These are phyloP conservation scores for Neoarius graeffei DNA, from an alignment of 2,113 vertebrate species.

Conservation along the genomic window DNA sequence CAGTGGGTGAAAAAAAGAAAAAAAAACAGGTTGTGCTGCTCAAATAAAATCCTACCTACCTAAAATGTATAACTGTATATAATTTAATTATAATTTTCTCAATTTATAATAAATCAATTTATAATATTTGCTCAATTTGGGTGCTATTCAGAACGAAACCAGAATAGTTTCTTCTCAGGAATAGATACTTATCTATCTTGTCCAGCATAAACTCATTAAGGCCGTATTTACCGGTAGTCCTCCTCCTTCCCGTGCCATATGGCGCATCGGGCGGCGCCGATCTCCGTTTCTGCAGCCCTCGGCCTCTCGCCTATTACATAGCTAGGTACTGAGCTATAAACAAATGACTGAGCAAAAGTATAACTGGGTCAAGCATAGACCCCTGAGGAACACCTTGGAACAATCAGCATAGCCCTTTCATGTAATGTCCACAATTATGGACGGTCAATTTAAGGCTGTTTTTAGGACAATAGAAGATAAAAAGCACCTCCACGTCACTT, in stretches of 20 bases:
- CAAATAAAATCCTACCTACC: background rate
- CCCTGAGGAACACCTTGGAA: background rate
- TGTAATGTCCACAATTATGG: no score
- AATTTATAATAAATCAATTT: background rate
- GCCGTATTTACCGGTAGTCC: background rate
- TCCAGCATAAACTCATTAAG: background rate
- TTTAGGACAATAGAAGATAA: no score
- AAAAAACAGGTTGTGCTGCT: background rate
- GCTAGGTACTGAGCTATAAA: background rate
- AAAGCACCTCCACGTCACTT: no score
- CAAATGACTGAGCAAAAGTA: background rate
- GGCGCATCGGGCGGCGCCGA: no score
- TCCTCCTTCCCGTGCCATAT: no score
- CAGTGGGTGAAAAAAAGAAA: no score
- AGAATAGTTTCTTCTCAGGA: background rate
- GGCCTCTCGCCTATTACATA: no score
- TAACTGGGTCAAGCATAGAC: background rate
- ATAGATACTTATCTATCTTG: background rate
- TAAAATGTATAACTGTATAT: background rate
- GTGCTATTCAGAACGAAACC: background rate
- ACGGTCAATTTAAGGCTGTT: no score
- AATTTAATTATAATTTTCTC: background rate
- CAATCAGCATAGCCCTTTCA: no score
- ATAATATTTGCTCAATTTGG: background rate
- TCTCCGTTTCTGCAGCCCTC: no score